These are phyloP conservation scores for Acleris literana DNA, from an alignment of 2,888 invertebrate genomes.

Conservation along the genomic window DNA sequence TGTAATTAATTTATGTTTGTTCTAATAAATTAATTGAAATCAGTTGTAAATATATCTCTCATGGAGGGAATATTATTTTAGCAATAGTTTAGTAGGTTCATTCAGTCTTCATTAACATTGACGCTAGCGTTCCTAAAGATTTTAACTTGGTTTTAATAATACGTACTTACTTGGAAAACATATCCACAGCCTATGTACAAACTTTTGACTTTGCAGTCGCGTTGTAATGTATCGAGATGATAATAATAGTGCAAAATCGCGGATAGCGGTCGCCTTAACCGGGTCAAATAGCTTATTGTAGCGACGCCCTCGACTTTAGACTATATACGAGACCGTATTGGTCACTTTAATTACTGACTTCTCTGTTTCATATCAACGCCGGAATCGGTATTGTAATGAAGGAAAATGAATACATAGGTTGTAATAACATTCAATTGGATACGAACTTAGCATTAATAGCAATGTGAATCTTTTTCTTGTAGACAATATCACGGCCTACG, in stretches of 20 bases:
- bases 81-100: not conserved
- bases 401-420: constrained; percentile 8
- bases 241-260: constrained; percentile 26
- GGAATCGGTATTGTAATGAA: too few relatives aligned
- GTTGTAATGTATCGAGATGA: constrained; percentile 12
- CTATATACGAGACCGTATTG: constrained; percentile 2
- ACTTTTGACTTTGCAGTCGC: constrained; percentile 13
- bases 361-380: not conserved
- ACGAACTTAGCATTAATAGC: not conserved
- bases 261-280: constrained; percentile 24
- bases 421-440: constrained; percentile 7
- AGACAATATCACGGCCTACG: constrained; percentile 73
- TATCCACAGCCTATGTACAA: constrained; percentile 24
- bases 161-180: constrained; percentile 24
- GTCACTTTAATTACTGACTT: constrained; percentile 1
- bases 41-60: too few relatives aligned
- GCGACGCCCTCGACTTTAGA: constrained; percentile 11
- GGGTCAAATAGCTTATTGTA: constrained; percentile 15
- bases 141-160: not conserved
- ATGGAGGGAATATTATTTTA: not conserved
- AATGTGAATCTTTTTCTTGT: constrained; percentile 42
- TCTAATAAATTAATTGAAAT: not conserved
- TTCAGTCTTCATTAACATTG: not conserved
- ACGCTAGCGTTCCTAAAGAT: not conserved
- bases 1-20: not conserved